Evolutionary conservation across 1,140 invertebrate species (phyloP), one percentile per base, ranked within the genome.

Genomic region (Nasonia giraulti): DNA sequence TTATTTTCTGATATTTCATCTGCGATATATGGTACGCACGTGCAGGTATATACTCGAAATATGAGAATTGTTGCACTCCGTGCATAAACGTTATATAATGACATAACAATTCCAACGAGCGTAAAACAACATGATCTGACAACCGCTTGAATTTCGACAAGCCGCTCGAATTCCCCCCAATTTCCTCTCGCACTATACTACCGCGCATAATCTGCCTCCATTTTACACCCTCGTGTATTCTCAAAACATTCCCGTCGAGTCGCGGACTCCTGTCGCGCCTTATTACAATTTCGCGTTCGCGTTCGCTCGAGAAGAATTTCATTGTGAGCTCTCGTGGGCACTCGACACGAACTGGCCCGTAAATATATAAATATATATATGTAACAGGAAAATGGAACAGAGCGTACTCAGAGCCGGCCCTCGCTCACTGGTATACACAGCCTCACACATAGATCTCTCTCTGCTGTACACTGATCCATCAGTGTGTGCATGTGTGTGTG

Each of bases 341-440:
- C 76, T 78, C 76, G 76, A 62, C 76, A 78, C 76, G 76, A 78
- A 78, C 50, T 33, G 27, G 50, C 44, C 44, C 40, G 44, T 62
- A 62, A n/a, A 14, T 62, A 14, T 62, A 17, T 78, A 62, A 27
- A 50, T 0, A 5, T 23, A 23, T 23, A 23, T 23, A 23, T 23
- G 23, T 0, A 23, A 23, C 50, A 6, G 10, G 14, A 62, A 62
- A 78, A 74, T 40, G 17, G 73, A 33, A 74, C 73, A 40, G 37
- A 17, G 27, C 33, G 14, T 17, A 74, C 31, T 37, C 68, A 12
- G 17, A 12, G 17, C 0, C 12, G 10, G 1, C 40, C 10, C 40
- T 23, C 0, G 8, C 7, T 20, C 14, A 78, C 37, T 40, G 73
- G 73, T 71, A 33, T 27, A 71, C 6, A 17, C 69, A 31, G 2